Percentiles rank a stretch among this genome's conserved stretches.
phyloP scores from a whole-genome alignment of 2,797 vertebrate genomes.

The Nyctalus aviator region DNA sequence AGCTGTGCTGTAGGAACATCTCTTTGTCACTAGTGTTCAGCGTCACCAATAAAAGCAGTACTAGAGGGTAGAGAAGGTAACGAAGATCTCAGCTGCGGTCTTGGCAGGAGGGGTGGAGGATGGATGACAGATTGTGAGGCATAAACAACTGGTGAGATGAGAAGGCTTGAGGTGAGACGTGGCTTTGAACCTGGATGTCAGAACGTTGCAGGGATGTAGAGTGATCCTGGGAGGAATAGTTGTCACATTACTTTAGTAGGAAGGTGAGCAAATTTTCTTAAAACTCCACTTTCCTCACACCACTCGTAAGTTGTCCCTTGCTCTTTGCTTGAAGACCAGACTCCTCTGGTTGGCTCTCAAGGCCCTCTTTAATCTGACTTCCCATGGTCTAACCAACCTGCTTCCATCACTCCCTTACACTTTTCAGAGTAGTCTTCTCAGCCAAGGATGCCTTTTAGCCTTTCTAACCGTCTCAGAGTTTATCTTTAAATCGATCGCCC shows the following conservation, averaged over 20 bases:
- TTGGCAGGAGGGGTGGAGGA: neutral
- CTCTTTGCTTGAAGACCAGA: slow-evolving; percentile 13
- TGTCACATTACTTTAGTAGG: neutral
- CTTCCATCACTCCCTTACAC: neutral
- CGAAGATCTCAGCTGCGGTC: neutral
- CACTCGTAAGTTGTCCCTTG: neutral
- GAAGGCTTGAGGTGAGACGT: neutral
- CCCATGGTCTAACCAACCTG: neutral
- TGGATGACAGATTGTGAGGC: neutral
- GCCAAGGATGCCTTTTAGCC: neutral
- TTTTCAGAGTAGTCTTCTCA: neutral
- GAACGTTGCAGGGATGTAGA: neutral
- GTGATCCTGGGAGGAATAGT: neutral
- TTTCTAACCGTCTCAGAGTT: neutral
- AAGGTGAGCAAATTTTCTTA: neutral
- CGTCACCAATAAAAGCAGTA: neutral
- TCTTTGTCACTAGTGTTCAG: neutral
- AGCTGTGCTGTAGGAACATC: neutral
- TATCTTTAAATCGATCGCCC: neutral
- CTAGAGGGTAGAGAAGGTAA: neutral
- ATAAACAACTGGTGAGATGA: neutral
- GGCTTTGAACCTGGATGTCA: neutral
- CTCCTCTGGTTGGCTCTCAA: neutral
- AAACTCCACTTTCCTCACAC: neutral
- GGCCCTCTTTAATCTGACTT: neutral